phyloP scores from a whole-genome alignment of 2,888 invertebrate genomes.

The Orthosia gothica region DNA sequence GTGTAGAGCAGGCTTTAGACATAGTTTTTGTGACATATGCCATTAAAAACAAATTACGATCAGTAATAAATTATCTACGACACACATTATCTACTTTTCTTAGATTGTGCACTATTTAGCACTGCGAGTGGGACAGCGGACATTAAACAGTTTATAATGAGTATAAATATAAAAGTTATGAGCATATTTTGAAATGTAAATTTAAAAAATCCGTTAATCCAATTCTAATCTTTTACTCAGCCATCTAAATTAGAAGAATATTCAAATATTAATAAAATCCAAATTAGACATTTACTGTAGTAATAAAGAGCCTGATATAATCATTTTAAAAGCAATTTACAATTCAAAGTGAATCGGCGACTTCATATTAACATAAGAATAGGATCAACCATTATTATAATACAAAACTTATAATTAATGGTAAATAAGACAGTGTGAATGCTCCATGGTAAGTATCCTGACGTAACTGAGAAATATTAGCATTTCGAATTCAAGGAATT shows the following conservation, averaged over 20 bases:
- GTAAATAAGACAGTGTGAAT: constrained; percentile 27
- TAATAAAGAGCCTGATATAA: constrained; percentile 52
- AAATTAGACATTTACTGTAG: constrained; percentile 56
- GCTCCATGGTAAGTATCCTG: constrained; percentile 29
- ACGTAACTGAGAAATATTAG: constrained; percentile 37
- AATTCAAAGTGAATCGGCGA: constrained; percentile 58
- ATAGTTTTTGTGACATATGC: background rate
- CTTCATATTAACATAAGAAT: constrained; percentile 63
- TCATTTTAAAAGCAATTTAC: constrained; percentile 51
- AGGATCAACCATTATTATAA: constrained; percentile 48
- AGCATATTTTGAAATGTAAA: constrained; percentile 13
- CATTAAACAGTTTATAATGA: constrained; percentile 2
- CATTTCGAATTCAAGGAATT: constrained; percentile 48
- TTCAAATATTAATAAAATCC: constrained; percentile 54
- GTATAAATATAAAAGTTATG: constrained; percentile 7
- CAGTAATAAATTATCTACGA: no score
- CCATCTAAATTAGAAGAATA: constrained; percentile 24
- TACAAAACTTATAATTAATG: constrained; percentile 56
- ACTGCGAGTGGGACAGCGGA: background rate
- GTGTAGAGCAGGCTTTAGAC: no score
- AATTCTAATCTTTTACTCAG: constrained; percentile 36
- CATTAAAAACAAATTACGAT: background rate
- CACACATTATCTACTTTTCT: background rate
- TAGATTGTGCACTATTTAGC: constrained; percentile 10
- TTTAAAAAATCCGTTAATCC: constrained; percentile 25